phyloP scores from a whole-genome alignment of 2,888 invertebrate genomes.

The Chalcis sispes region DNA sequence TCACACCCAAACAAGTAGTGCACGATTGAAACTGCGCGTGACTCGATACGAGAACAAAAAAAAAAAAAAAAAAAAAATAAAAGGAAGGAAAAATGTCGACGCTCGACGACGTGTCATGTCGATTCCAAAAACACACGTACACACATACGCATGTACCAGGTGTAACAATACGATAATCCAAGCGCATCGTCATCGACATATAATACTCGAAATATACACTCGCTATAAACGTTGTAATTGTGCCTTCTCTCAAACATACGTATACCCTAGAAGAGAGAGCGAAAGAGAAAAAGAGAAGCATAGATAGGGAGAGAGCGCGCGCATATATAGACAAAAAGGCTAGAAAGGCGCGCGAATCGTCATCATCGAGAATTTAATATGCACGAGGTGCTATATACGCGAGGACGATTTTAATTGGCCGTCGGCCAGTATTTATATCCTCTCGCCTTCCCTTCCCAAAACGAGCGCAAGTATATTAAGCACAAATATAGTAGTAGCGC shows the following conservation, averaged over 20 bases:
- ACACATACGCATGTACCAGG: too few species aligned
- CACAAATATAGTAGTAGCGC: slow-evolving; percentile 61
- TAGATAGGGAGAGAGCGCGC: neutral
- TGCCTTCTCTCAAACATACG: neutral
- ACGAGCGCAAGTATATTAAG: slow-evolving; percentile 57
- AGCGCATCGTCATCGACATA: slow-evolving; percentile 1
- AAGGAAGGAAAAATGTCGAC: neutral
- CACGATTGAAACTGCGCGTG: slow-evolving; percentile 25
- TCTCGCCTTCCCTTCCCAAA: slow-evolving; percentile 15
- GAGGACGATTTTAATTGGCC: slow-evolving; percentile 67
- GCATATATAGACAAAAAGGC: too few species aligned
- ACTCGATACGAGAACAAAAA: slow-evolving; percentile 41
- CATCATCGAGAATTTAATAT: slow-evolving; percentile 14
- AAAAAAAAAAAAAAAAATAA: slow-evolving; percentile 31
- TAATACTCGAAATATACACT: slow-evolving; percentile 3
- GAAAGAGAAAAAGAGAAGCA: neutral
- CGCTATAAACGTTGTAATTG: too few species aligned
- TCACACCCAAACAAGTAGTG: too few species aligned
- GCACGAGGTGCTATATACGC: slow-evolving; percentile 19
- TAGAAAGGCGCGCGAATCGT: too few species aligned
- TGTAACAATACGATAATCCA: slow-evolving; percentile 7
- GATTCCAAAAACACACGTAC: slow-evolving; percentile 5
- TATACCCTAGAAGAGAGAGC: too few species aligned
- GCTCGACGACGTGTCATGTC: neutral
- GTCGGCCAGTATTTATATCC: slow-evolving; percentile 61